Evolutionary conservation across 2,113 vertebrate genomes (phyloP).

Genomic region (Picathartes gymnocephalus): DNA sequence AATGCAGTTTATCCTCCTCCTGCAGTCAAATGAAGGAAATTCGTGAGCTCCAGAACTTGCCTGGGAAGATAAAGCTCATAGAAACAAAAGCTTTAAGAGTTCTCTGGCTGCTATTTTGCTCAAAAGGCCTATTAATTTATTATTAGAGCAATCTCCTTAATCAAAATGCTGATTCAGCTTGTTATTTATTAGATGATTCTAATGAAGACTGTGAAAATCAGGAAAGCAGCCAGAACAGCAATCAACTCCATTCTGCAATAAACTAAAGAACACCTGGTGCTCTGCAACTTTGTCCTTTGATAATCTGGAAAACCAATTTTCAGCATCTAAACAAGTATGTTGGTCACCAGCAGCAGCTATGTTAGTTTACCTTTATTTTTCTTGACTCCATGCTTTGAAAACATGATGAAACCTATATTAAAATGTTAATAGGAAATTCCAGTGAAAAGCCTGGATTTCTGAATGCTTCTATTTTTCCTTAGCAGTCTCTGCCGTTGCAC

Average conservation of each 20-base stretch:
- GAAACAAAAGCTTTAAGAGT: background rate
- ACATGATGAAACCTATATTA: background rate
- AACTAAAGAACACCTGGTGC: background rate
- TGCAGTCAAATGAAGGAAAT: background rate
- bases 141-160: conserved; percentile 53
- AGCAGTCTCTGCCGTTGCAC: background rate
- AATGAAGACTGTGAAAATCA: conserved; percentile 35
- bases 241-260: background rate
- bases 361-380: background rate
- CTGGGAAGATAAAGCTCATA: background rate
- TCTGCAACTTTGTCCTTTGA: background rate
- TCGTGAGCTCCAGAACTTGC: background rate
- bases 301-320: background rate
- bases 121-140: conserved; percentile 17
- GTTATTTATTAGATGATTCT: conserved; percentile 7
- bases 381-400: background rate
- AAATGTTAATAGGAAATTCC: background rate
- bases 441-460: background rate
- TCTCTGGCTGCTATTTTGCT: conserved; percentile 14
- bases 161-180: conserved; percentile 38
- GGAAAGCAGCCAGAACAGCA: conserved; percentile 24
- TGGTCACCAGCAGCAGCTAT: background rate
- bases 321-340: background rate
- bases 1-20: background rate
- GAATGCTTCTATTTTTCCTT: background rate